Conservation (phyloP, 2,797 vertebrate genomes). For the Rhyacichthys aspro region DNA sequence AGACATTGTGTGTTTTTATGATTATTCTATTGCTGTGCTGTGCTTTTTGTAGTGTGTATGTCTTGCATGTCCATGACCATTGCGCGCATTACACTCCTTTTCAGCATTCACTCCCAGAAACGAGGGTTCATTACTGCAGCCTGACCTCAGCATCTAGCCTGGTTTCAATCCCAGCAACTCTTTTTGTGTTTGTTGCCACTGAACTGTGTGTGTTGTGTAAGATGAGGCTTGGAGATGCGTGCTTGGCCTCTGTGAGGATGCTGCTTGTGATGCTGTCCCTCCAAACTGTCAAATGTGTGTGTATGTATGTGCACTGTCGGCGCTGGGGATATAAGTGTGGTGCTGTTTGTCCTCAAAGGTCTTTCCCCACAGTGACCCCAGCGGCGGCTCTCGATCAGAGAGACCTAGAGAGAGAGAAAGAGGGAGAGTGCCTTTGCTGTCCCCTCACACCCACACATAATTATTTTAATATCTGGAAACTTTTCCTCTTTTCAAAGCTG, state of each 20-base stretch:
- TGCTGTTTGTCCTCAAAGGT: slow-evolving; percentile 78
- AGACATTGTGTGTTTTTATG: neutral
- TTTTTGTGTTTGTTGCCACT: slow-evolving; percentile 47
- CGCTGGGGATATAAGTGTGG: slow-evolving; percentile 65
- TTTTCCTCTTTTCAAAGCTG: slow-evolving; percentile 61
- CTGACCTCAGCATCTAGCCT: slow-evolving; percentile 73
- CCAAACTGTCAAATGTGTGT: slow-evolving; percentile 22
- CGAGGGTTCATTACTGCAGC: slow-evolving; percentile 85
- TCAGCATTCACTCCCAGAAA: slow-evolving; percentile 78
- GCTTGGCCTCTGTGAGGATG: slow-evolving; percentile 16
- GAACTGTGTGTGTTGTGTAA: slow-evolving; percentile 16
- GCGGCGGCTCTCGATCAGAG: slow-evolving; percentile 71
- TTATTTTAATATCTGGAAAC: slow-evolving; percentile 52
- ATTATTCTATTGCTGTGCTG: slow-evolving; percentile 11
- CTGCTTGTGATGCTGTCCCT: slow-evolving; percentile 9
- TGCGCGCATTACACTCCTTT: slow-evolving; percentile 27
- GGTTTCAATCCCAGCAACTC: slow-evolving; percentile 46
- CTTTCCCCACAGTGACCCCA: slow-evolving; percentile 81
- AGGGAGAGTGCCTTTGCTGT: slow-evolving; percentile 79
- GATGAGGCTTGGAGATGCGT: neutral
- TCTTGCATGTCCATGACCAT: slow-evolving; percentile 15
- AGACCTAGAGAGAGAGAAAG: slow-evolving; percentile 78
- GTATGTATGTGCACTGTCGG: slow-evolving; percentile 14
- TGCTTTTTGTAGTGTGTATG: slow-evolving; percentile 1
- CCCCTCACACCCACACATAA: slow-evolving; percentile 65